Percentiles rank a stretch among this genome's conserved stretches.
These are phyloP conservation scores for Bombus fervidus DNA, from an alignment of 1,140 invertebrate genomes.

Conservation along the genomic window DNA sequence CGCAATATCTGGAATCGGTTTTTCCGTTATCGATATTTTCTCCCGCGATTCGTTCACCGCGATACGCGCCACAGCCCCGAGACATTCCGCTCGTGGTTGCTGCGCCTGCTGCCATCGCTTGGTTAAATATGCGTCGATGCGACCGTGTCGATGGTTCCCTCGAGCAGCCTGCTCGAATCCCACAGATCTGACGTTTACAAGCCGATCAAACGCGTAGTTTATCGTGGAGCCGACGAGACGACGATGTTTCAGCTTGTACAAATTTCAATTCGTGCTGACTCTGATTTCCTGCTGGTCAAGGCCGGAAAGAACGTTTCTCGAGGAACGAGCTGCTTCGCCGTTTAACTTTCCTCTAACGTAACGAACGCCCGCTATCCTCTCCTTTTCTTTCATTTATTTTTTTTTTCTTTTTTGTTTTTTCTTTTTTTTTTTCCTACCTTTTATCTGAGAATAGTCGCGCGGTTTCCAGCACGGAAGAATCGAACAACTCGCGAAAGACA, in stretches of 20 bases:
- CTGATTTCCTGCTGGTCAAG: slow-evolving; percentile 28
- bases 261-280: slow-evolving; percentile 42
- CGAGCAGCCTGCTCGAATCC: neutral
- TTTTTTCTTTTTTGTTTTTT: fast-evolving
- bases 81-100: neutral
- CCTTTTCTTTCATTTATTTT: fast-evolving
- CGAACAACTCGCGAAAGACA: fast-evolving
- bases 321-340: neutral
- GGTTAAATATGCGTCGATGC: slow-evolving; percentile 37
- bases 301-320: neutral
- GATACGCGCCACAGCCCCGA: neutral
- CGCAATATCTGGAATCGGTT: slow-evolving; percentile 70
- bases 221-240: slow-evolving; percentile 33
- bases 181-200: slow-evolving; percentile 50
- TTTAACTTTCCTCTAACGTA: neutral
- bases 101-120: neutral
- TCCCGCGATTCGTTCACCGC: slow-evolving; percentile 1
- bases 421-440: no score
- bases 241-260: slow-evolving; percentile 38
- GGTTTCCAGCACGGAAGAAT: no score
- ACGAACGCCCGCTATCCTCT: neutral
- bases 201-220: slow-evolving; percentile 49
- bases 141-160: slow-evolving; percentile 39
- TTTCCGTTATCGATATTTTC: slow-evolving; percentile 56
- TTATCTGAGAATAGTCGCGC: no score